phyloP scores from a whole-genome alignment of 2,797 vertebrate species.

The Ctenopoma multispine region DNA sequence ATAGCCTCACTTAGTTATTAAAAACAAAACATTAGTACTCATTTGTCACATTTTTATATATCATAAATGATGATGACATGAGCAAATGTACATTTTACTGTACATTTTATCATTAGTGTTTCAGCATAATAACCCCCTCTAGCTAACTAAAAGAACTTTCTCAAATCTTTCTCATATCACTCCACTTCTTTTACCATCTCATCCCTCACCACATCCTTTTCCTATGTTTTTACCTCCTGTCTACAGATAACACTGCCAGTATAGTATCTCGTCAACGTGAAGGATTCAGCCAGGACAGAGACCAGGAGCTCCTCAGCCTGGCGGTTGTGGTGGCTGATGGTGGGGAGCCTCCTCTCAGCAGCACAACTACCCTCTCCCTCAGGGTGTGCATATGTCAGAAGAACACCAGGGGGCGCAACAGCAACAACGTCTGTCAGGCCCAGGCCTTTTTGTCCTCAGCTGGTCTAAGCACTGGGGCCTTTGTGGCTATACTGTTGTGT shows the following conservation, averaged over 20 bases:
- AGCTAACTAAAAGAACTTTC: background rate
- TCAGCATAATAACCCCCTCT: too few species aligned
- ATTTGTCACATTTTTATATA: too few species aligned
- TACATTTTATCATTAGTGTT: too few species aligned
- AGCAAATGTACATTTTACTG: too few species aligned
- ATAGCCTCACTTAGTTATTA: too few species aligned
- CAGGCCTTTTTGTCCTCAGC: conserved; percentile 93
- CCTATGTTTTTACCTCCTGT: background rate
- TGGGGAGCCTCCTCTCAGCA: conserved; percentile 91
- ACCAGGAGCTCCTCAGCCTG: conserved; percentile 88
- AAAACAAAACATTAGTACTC: too few species aligned
- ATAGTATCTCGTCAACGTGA: conserved; percentile 86
- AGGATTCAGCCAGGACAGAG: conserved; percentile 85
- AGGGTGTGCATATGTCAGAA: conserved; percentile 91
- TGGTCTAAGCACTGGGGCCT: conserved; percentile 92
- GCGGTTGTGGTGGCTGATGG: conserved; percentile 90
- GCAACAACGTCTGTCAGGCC: conserved; percentile 84
- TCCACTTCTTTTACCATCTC: background rate
- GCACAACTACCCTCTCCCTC: conserved; percentile 90
- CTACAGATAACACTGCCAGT: conserved; percentile 90
- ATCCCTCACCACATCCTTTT: background rate
- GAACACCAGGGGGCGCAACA: conserved; percentile 73
- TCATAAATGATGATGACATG: too few species aligned
- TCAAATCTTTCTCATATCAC: background rate
- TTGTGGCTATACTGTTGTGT: conserved; percentile 94